phyloP scores from a whole-genome alignment of 2,888 invertebrate species.

The Isoperla grammatica region DNA sequence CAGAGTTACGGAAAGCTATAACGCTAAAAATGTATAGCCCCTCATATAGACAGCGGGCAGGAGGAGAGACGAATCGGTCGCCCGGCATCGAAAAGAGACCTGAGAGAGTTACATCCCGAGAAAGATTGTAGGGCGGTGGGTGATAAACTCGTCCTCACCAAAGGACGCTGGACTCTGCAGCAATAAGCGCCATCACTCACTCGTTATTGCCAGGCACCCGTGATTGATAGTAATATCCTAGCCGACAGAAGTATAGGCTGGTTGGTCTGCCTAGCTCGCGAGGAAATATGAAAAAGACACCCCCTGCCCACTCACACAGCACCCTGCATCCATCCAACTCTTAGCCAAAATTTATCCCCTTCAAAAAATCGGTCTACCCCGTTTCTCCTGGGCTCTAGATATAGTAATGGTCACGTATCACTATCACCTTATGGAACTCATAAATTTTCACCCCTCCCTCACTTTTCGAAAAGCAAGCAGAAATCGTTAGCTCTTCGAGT shows the following conservation, averaged over 20 bases:
- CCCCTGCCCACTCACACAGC: background rate
- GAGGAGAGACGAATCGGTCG: constrained; percentile 21
- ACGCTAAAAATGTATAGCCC: constrained; percentile 21
- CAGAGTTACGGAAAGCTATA: constrained; percentile 20
- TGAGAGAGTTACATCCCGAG: constrained; percentile 10
- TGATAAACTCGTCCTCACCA: constrained; percentile 1
- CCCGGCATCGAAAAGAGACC: constrained; percentile 16
- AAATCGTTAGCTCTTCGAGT: constrained; percentile 21
- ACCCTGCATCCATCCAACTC: constrained; percentile 10
- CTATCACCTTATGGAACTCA: constrained; percentile 38
- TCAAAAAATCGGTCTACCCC: constrained; percentile 24
- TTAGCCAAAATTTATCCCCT: constrained; percentile 30
- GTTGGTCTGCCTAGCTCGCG: background rate
- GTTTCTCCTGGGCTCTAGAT: constrained; percentile 17
- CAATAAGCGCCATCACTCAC: constrained; percentile 27
- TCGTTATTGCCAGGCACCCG: constrained; percentile 25
- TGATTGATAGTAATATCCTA: constrained; percentile 30
- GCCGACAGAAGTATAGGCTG: constrained; percentile 27
- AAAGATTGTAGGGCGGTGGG: constrained; percentile 16
- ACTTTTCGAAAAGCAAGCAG: constrained; percentile 19
- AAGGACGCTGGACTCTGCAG: constrained; percentile 7
- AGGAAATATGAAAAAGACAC: constrained; percentile 10
- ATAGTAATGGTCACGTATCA: constrained; percentile 39
- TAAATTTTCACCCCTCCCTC: constrained; percentile 34
- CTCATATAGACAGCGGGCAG: constrained; percentile 18